These are phyloP conservation scores for Clarias fuscus DNA, from an alignment of 2,797 vertebrate genomes.

Conservation along the genomic window DNA sequence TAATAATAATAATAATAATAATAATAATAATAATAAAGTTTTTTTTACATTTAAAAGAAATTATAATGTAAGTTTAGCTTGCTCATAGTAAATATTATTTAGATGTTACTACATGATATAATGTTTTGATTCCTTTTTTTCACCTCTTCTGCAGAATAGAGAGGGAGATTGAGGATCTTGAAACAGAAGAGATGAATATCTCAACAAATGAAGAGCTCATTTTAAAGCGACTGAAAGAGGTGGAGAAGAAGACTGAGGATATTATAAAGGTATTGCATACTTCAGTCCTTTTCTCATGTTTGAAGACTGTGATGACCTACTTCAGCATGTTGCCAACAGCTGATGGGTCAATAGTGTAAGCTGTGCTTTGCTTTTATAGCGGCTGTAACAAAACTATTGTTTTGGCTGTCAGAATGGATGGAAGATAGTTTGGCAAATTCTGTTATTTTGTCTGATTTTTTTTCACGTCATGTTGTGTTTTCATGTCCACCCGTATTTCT, in stretches of 20 bases:
- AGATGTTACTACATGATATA: not conserved
- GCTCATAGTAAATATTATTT: not conserved
- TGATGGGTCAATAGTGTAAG: slow-evolving; percentile 11
- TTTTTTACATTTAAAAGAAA: not conserved
- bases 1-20: not conserved
- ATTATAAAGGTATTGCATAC: slow-evolving; percentile 86
- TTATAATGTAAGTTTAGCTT: not conserved
- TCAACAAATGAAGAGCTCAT: slow-evolving; percentile 85
- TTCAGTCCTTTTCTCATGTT: slow-evolving; percentile 37
- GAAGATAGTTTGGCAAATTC: slow-evolving; percentile 12
- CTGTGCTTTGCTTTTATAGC: not conserved
- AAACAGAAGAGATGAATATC: slow-evolving; percentile 84
- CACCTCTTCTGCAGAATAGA: slow-evolving; percentile 77
- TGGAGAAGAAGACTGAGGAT: slow-evolving; percentile 90
- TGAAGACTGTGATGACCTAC: slow-evolving; percentile 27
- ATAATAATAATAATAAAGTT: not conserved
- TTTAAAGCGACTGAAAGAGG: slow-evolving; percentile 86
- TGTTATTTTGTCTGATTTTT: slow-evolving; percentile 39
- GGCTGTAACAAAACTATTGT: slow-evolving; percentile 21
- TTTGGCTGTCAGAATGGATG: slow-evolving; percentile 25
- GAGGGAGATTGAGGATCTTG: slow-evolving; percentile 84
- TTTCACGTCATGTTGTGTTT: slow-evolving; percentile 48
- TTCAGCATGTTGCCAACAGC: slow-evolving; percentile 7
- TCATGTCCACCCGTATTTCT: slow-evolving; percentile 68
- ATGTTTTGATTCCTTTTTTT: slow-evolving; percentile 2